A percentile compares a stretch with the other conserved stretches of the same genome.
phyloP scores from a whole-genome alignment of 2,797 vertebrate species.

The Martes flavigula region DNA sequence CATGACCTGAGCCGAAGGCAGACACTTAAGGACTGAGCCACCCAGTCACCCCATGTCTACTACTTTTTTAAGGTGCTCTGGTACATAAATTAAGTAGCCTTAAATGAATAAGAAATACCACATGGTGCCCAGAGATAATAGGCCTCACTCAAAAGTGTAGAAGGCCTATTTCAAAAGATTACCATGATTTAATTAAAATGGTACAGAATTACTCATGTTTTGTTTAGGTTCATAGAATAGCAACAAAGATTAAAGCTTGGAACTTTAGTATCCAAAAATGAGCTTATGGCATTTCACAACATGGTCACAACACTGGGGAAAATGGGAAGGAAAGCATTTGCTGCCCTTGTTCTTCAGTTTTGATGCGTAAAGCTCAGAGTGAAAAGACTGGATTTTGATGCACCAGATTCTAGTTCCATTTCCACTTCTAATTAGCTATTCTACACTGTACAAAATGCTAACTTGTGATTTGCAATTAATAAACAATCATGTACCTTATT shows the following conservation, averaged over 20 bases:
- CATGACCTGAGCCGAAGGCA: too few species aligned
- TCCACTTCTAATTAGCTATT: conserved; percentile 21
- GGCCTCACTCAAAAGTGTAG: not conserved
- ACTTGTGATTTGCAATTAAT: not conserved
- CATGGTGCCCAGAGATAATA: not conserved
- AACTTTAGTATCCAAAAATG: conserved; percentile 37
- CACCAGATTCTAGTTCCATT: not conserved
- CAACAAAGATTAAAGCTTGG: not conserved
- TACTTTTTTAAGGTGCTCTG: not conserved
- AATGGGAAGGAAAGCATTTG: not conserved
- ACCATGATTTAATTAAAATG: not conserved
- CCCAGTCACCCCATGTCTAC: too few species aligned
- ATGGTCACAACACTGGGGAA: not conserved
- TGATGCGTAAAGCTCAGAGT: not conserved
- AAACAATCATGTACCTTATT: not conserved
- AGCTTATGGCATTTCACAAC: not conserved
- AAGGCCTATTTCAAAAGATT: conserved; percentile 27
- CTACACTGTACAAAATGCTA: not conserved
- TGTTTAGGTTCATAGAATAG: not conserved
- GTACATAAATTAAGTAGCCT: conserved; percentile 4
- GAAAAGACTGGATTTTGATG: not conserved
- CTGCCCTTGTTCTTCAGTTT: not conserved
- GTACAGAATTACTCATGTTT: not conserved
- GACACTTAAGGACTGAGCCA: too few species aligned
- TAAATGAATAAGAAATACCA: conserved; percentile 44